Base-by-base conservation (phyloP, 2,113 vertebrate genomes). In the Vimba vimba region DNA sequence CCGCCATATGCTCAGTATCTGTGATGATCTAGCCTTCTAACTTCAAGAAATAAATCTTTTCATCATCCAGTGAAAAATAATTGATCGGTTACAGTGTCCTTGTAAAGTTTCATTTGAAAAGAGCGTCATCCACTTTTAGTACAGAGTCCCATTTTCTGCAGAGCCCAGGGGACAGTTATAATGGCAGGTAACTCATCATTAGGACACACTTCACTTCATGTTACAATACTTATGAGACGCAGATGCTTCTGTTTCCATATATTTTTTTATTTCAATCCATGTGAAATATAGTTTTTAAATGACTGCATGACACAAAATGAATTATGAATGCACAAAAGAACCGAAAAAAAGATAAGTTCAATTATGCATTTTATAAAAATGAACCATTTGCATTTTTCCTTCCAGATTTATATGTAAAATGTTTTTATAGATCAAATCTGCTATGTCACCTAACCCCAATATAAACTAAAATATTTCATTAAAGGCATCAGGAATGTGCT, bases 381-480 rank as follows among this genome's bases (percentile, higher is more conserved):
- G 19, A 43, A 23, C 19, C 33, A 21, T 25, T 43, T 39, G 10
- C 25, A 30, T 15, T 25, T 23, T 7, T 55, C 45, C 76, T 76
- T 86, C 30, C 45, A 59, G 25, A 62, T 19, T 76, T 19, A 50
- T 47, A 30, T 45, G n/a, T 55, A 80, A 21, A 73, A 73, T 19
- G n/a, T 60, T 77, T 68, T 30, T 36, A 80, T 59, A 11, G 19
- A 59, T 73, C 50, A 73, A 50, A 73, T 80, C 43, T 47, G 7
- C 30, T 12, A 12, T 50, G 25, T 55, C 60, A 27, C 43, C 25
- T 21, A 79, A 64, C 62, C 79, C 82, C 33, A 47, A 19, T 55
- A 45, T 81, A 79, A 81, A 68, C 47, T 45, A 69, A 88, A 66
- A 15, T 69, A 68, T 76, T 68, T 86, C 8, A 86, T 75, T 79